phyloP scores from a whole-genome alignment of 2,797 vertebrate species.

The Vespertilio murinus region DNA sequence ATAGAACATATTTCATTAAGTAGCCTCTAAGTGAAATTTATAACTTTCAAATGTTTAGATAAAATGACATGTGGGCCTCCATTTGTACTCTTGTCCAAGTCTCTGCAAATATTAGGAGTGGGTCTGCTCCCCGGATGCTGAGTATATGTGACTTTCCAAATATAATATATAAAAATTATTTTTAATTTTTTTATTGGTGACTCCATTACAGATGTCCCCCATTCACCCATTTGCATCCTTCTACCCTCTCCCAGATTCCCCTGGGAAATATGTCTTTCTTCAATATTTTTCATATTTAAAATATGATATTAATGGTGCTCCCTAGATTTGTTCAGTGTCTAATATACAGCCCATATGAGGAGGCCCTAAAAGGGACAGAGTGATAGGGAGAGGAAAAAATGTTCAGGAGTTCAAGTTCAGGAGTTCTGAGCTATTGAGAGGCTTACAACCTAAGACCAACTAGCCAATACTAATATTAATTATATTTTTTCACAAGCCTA shows the following conservation, averaged over 20 bases:
- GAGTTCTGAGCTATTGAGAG: background rate
- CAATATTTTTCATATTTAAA: conserved; percentile 8
- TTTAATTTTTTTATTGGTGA: background rate
- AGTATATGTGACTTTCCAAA: conserved; percentile 9
- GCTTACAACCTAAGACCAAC: background rate
- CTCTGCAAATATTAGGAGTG: background rate
- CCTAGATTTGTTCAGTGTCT: background rate
- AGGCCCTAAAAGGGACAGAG: background rate
- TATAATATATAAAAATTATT: background rate
- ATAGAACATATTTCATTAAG: background rate
- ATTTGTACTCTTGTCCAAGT: background rate
- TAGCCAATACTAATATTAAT: background rate
- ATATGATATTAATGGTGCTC: background rate
- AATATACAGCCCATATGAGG: background rate
- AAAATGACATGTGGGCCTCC: background rate
- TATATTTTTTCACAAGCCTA: background rate
- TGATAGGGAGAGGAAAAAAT: background rate
- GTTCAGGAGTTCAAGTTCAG: background rate
- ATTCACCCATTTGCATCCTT: background rate
- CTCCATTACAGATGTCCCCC: background rate
- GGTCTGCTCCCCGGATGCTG: background rate
- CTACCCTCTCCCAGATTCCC: background rate
- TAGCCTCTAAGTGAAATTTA: background rate
- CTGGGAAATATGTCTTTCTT: background rate
- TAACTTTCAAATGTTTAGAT: conserved; percentile 1